Percentiles rank a stretch among this genome's conserved stretches.
These are phyloP conservation scores for Tachina grossa DNA, from an alignment of 2,888 invertebrate genomes.

Conservation along the genomic window DNA sequence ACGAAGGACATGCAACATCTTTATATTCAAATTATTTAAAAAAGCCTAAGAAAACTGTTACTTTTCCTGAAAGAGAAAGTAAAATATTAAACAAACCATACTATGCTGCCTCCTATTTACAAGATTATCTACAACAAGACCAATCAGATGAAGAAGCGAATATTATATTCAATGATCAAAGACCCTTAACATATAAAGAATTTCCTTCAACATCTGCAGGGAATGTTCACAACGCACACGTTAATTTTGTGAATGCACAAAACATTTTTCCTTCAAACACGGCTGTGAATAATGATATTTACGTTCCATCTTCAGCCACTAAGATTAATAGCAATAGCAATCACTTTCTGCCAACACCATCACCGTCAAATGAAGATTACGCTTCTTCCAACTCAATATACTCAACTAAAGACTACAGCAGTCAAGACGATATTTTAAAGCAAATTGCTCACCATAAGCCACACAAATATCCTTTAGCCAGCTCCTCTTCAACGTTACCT, in stretches of 20 bases:
- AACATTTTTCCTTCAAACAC: slow-evolving; percentile 48
- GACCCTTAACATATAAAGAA: slow-evolving; percentile 46
- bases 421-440: slow-evolving; percentile 30
- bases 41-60: slow-evolving; percentile 5
- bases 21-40: slow-evolving; percentile 18
- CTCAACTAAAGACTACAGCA: slow-evolving; percentile 38
- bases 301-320: slow-evolving; percentile 28
- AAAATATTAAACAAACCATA: slow-evolving; percentile 79
- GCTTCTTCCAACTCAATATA: slow-evolving; percentile 24
- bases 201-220: slow-evolving; percentile 4
- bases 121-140: slow-evolving; percentile 16
- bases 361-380: slow-evolving; percentile 31
- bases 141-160: not conserved
- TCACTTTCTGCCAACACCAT: slow-evolving; percentile 55
- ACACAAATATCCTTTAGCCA: slow-evolving; percentile 11
- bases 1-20: not conserved
- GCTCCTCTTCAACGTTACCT: not conserved
- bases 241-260: slow-evolving; percentile 29
- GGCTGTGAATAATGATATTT: slow-evolving; percentile 65
- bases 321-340: slow-evolving; percentile 30
- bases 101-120: slow-evolving; percentile 73
- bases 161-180: slow-evolving; percentile 74
- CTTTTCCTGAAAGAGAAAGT: slow-evolving; percentile 83
- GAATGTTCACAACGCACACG: slow-evolving; percentile 36
- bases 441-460: slow-evolving; percentile 16